Base-by-base conservation (phyloP, 2,888 invertebrate genomes). In the Autographa pulchrina region DNA sequence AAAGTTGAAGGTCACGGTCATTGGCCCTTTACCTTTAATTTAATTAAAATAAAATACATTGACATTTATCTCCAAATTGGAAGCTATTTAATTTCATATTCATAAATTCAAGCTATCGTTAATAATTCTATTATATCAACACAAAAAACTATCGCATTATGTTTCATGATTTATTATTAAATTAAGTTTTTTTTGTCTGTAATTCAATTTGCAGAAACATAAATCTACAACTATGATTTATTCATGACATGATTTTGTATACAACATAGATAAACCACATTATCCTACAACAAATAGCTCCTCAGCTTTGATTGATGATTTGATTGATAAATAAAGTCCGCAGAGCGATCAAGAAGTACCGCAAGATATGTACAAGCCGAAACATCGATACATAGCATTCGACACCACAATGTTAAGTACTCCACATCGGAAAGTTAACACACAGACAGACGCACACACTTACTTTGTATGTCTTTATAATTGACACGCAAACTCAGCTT, bases 401-500 rank as follows among this genome's bases (percentile, higher is more conserved):
- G 70, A 58, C 41, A 63, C 58, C 38, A 61, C 13, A 60, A 25
- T 70, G 70, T 81, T 83, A 77, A 69, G 38, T 60, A 58, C 65
- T 80, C 65, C 74, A 72, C 66, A 77, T 66, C 62, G 59, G 74
- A 83, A 81, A 74, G 71, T 83, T 77, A 76, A 75, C 71, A 81
- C 67, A 75, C 66, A 83, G 68, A 82, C 60, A 78, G 68, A 81
- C 65, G 68, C 79, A 32, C 79, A 32, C 77, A 91, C 92, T 92
- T 91, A 92, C 92, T 75, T 85, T 84, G 86, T 83, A 88, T 75
- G 60, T 90, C 88, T 88, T 89, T 90, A 88, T 87, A 89, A 86
- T 90, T 88, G 79, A 93, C 84, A 86, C 90, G 91, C 86, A 94
- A 89, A 82, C 89, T 92, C 87, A 94, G 92, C 89, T 90, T 93